Evolutionary conservation across 2,113 vertebrate species (phyloP).

Genomic region (Pseudopipra pipra): DNA sequence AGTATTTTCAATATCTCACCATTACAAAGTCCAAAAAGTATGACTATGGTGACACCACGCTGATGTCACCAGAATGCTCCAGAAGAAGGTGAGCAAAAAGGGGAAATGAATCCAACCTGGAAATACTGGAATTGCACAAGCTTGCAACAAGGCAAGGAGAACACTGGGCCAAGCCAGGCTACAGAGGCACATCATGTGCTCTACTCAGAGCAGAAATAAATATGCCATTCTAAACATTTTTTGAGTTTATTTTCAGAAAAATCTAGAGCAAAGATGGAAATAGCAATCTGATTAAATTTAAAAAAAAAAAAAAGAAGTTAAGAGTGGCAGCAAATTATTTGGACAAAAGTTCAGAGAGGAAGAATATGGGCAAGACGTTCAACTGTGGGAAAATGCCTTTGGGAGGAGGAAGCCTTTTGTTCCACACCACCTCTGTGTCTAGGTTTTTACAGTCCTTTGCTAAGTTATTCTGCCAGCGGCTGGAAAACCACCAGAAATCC

Average conservation of each 20-base stretch:
- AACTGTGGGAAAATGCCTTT: not conserved
- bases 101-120: not conserved
- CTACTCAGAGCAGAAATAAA: conserved; percentile 27
- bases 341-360: not conserved
- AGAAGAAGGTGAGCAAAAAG: not conserved
- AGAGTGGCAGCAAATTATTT: not conserved
- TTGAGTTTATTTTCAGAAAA: conserved; percentile 41
- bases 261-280: conserved; percentile 7
- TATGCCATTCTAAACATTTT: conserved; percentile 13
- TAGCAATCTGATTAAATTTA: not conserved
- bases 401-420: not conserved
- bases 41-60: not conserved
- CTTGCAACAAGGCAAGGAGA: not conserved
- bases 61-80: not conserved
- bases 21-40: not conserved
- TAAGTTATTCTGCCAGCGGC: not conserved
- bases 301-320: rapidly evolving
- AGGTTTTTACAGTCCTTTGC: not conserved
- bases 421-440: not conserved
- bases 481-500: not conserved
- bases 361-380: not conserved
- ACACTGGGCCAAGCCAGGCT: not conserved
- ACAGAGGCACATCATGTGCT: not conserved
- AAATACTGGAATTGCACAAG: not conserved
- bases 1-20: not conserved